Conservation (phyloP, 1,140 invertebrate genomes). For the Drosophila littoralis region DNA sequence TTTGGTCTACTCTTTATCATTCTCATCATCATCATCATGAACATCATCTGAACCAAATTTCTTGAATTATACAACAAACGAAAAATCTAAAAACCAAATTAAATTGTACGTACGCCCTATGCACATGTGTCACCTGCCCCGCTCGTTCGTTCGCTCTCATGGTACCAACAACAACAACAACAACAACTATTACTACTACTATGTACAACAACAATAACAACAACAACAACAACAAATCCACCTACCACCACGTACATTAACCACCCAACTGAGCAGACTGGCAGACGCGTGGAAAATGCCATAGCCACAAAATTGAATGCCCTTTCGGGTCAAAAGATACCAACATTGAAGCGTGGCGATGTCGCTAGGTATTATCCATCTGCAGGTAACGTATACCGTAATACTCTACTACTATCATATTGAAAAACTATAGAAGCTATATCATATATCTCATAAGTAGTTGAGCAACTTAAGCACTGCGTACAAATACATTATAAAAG, state of each 20-base stretch:
- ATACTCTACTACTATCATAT: constrained; percentile 32
- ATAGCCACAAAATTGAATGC: constrained; percentile 89
- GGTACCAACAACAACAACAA: constrained; percentile 66
- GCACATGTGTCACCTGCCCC: constrained; percentile 70
- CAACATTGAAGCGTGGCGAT: constrained; percentile 90
- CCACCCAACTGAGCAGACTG: constrained; percentile 83
- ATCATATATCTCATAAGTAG: constrained; percentile 36
- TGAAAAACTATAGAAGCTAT: constrained; percentile 27
- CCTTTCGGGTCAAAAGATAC: constrained; percentile 89
- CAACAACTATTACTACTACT: constrained; percentile 57
- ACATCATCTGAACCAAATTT: constrained; percentile 51
- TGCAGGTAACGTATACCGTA: constrained; percentile 87
- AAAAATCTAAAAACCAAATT: constrained; percentile 57
- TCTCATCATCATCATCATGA: constrained; percentile 24
- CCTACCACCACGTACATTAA: constrained; percentile 33
- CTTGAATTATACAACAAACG: constrained; percentile 30
- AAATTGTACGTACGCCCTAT: constrained; percentile 56
- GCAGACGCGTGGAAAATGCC: constrained; percentile 87
- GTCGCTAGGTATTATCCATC: constrained; percentile 92
- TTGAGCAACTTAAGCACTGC: constrained; percentile 32
- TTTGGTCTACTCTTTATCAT: constrained; percentile 31
- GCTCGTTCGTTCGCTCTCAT: constrained; percentile 53
- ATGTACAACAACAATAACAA: constrained; percentile 60
- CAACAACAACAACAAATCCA: constrained; percentile 50
- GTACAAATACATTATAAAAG: constrained; percentile 21